Percentiles rank a stretch among this genome's conserved stretches.
These are phyloP conservation scores for Misgurnus anguillicaudatus DNA, from an alignment of 2,113 vertebrate species.

Conservation along the genomic window DNA sequence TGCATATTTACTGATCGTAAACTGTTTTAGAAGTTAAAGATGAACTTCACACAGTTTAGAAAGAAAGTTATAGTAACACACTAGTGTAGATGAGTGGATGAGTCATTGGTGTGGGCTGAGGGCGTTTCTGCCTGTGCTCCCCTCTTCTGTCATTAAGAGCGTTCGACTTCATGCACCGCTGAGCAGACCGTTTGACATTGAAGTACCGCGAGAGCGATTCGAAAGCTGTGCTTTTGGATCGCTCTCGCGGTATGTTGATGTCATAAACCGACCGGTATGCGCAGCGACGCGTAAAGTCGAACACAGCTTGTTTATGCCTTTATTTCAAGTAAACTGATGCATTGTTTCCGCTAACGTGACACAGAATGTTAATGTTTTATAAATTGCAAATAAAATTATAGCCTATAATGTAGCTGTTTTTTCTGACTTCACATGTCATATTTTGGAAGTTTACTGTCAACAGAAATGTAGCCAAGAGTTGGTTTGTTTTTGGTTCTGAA, in stretches of 20 bases:
- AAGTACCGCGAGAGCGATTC: too few relatives aligned
- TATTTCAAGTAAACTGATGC: background rate
- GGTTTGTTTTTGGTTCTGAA: too few relatives aligned
- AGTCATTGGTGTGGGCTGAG: slow-evolving; percentile 45
- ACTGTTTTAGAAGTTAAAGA: too few relatives aligned
- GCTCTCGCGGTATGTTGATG: too few relatives aligned
- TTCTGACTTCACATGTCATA: background rate
- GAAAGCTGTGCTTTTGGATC: too few relatives aligned
- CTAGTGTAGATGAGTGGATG: background rate
- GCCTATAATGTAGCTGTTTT: background rate
- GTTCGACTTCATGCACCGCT: too few relatives aligned
- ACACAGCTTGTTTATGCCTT: background rate
- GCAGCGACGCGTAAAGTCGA: too few relatives aligned
- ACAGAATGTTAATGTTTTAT: too few relatives aligned
- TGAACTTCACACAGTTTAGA: background rate
- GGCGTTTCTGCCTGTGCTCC: background rate
- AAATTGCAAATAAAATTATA: background rate
- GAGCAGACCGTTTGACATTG: too few relatives aligned
- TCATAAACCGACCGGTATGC: too few relatives aligned
- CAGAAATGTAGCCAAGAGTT: too few relatives aligned
- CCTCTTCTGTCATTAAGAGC: background rate
- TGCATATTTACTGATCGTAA: background rate
- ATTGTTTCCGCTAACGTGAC: background rate
- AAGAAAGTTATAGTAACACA: background rate
- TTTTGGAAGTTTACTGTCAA: background rate